phyloP scores from a whole-genome alignment of 2,113 vertebrate genomes.

The Eolophus roseicapilla region DNA sequence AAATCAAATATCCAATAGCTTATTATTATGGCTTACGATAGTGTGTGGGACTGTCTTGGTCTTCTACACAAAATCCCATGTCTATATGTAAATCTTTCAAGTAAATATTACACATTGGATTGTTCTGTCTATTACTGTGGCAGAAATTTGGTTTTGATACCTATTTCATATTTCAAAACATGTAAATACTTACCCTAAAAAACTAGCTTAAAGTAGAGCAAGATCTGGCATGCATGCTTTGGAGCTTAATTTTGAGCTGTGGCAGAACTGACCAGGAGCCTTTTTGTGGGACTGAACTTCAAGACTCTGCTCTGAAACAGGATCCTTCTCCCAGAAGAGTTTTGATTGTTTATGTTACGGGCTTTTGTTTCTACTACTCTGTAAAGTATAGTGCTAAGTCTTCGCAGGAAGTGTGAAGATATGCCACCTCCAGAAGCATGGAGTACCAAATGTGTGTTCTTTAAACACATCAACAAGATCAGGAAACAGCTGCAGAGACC shows the following conservation, averaged over 20 bases:
- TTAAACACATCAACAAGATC: conserved; percentile 53
- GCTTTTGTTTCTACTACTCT: conserved; percentile 65
- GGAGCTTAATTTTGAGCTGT: background rate
- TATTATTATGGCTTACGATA: background rate
- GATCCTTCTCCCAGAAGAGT: background rate
- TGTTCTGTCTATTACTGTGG: background rate
- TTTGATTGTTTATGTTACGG: conserved; percentile 44
- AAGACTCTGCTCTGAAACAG: background rate
- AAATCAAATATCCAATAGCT: background rate
- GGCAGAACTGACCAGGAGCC: background rate
- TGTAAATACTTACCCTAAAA: background rate
- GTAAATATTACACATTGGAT: background rate
- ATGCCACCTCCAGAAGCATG: conserved; percentile 55
- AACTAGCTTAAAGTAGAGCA: background rate
- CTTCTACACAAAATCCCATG: background rate
- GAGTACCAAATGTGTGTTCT: conserved; percentile 54
- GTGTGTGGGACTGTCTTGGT: background rate
- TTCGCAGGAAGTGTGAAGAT: conserved; percentile 56
- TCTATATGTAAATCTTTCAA: background rate
- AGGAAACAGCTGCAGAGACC: conserved; percentile 49
- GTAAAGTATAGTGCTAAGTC: conserved; percentile 31
- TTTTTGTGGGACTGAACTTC: background rate
- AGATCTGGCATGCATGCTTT: background rate
- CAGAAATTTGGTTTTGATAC: background rate
- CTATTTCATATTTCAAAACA: background rate